A percentile compares a stretch with the other conserved stretches of the same genome.
phyloP scores from a whole-genome alignment of 2,113 vertebrate genomes.

The Forbesichthys agassizii region DNA sequence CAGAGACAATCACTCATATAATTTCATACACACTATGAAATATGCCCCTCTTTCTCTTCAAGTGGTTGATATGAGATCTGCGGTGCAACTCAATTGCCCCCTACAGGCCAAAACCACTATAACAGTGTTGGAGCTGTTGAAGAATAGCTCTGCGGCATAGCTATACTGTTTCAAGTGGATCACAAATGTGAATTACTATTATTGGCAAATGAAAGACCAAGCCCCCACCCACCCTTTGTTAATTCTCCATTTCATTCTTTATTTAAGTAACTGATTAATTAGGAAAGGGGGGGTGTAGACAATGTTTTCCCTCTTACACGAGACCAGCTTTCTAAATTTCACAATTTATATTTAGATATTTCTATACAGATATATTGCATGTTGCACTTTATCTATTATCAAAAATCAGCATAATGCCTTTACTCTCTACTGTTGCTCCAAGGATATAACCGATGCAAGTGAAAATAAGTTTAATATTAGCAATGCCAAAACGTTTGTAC shows the following conservation, averaged over 20 bases:
- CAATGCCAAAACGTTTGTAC: no score
- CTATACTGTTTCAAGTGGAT: slow-evolving; percentile 36
- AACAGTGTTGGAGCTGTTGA: slow-evolving; percentile 21
- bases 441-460: no score
- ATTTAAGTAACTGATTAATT: slow-evolving; percentile 35
- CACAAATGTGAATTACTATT: slow-evolving; percentile 50
- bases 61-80: slow-evolving; percentile 6
- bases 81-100: slow-evolving; percentile 69
- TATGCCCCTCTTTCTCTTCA: not conserved
- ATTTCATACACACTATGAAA: slow-evolving; percentile 4
- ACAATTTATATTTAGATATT: no score
- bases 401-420: no score
- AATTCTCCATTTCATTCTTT: slow-evolving; percentile 38
- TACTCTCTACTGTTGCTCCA: no score
- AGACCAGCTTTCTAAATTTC: no score
- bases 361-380: no score
- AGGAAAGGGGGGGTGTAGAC: not conserved
- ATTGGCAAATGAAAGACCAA: slow-evolving; percentile 3
- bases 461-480: no score
- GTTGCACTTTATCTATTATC: no score
- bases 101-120: slow-evolving; percentile 58
- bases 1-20: slow-evolving; percentile 18
- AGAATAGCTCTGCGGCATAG: not conserved
- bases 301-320: no score
- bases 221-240: slow-evolving; percentile 26